These are phyloP conservation scores for Tyrannus savana DNA, from an alignment of 2,113 vertebrate species.

Conservation along the genomic window DNA sequence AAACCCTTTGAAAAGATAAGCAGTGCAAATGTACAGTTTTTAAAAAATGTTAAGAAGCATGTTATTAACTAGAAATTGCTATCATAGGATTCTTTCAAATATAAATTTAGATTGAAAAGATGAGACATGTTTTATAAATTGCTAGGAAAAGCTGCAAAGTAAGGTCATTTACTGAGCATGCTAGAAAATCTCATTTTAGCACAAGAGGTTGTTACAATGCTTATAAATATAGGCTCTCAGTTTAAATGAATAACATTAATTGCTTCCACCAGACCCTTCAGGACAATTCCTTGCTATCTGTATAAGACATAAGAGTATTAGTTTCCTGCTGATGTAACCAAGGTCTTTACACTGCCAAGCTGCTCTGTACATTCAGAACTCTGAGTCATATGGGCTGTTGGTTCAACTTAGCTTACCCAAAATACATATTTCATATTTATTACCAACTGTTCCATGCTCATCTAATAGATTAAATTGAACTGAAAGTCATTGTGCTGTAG, in stretches of 20 bases:
- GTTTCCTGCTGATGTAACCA: not conserved
- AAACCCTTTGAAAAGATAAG: not conserved
- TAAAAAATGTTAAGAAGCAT: not conserved
- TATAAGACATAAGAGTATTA: not conserved
- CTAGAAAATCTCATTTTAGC: not conserved
- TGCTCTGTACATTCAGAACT: not conserved
- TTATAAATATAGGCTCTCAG: not conserved
- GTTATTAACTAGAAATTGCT: not conserved
- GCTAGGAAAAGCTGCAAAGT: not conserved
- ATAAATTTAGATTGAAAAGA: not conserved
- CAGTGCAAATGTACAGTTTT: not conserved
- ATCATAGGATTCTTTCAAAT: not conserved
- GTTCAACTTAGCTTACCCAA: not conserved
- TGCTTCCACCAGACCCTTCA: not conserved
- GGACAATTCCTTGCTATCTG: not conserved
- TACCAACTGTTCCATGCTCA: not conserved
- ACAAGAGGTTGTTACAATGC: not conserved
- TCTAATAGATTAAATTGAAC: not conserved
- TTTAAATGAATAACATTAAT: not conserved
- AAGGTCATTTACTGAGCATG: not conserved
- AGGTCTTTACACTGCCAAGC: not conserved
- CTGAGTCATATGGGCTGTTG: not conserved
- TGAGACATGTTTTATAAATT: not conserved
- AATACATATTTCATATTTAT: not conserved
- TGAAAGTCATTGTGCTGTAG: not conserved